phyloP scores from a whole-genome alignment of 2,797 vertebrate species.

The Sternarchorhynchus goeldii region DNA sequence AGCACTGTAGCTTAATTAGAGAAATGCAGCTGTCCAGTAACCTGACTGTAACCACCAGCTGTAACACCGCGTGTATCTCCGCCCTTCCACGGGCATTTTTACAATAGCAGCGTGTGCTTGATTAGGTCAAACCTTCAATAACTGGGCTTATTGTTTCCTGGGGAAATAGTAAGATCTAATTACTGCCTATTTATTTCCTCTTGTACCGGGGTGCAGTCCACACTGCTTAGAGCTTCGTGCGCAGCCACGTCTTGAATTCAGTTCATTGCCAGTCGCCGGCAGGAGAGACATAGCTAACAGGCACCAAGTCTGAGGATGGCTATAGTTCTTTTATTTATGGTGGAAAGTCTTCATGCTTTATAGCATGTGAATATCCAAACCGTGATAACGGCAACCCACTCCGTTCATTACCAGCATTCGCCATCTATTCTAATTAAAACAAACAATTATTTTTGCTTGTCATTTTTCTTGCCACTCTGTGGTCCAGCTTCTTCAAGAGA shows the following conservation, averaged over 20 bases:
- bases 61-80: conserved; percentile 50
- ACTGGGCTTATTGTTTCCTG: conserved; percentile 33
- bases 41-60: conserved; percentile 57
- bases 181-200: conserved; percentile 25
- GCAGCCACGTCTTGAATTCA: neutral
- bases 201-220: neutral
- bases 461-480: no score
- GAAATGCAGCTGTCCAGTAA: conserved; percentile 64
- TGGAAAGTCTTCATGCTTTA: no score
- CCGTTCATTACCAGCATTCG: no score
- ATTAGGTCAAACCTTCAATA: conserved; percentile 43
- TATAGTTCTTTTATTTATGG: neutral
- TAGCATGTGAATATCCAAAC: no score
- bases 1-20: no score
- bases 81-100: conserved; percentile 2
- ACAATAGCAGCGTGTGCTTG: conserved; percentile 12
- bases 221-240: neutral
- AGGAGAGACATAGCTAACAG: neutral
- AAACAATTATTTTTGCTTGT: no score
- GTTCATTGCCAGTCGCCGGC: conserved; percentile 12
- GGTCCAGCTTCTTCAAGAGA: no score
- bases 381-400: no score
- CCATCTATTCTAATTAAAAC: no score
- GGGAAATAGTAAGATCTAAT: conserved; percentile 34
- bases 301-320: neutral